phyloP scores from a whole-genome alignment of 2,113 vertebrate genomes.

The Gila orcuttii region DNA sequence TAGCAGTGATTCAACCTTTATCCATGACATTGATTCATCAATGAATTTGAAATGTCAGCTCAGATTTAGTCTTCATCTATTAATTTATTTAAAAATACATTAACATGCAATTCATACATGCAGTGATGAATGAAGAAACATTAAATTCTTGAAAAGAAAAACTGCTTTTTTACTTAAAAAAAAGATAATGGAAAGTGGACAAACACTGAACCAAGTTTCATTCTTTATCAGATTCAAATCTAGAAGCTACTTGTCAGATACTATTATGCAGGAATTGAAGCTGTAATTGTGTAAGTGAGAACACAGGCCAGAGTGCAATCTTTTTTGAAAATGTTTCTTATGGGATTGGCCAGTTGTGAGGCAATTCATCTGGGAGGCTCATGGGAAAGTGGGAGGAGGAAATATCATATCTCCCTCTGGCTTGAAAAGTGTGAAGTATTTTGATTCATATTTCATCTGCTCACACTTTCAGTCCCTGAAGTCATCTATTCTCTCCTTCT shows the following conservation, averaged over 20 bases:
- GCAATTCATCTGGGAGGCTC: constrained; percentile 41
- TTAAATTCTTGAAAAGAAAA: background rate
- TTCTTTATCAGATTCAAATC: background rate
- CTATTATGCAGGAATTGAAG: constrained; percentile 25
- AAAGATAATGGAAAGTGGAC: background rate
- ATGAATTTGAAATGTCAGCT: too few species aligned
- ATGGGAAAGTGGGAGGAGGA: constrained; percentile 46
- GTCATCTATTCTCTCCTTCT: constrained; percentile 52
- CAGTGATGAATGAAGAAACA: background rate
- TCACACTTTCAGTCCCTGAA: constrained; percentile 46
- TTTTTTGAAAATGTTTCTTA: constrained; percentile 43
- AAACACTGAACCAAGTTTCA: background rate
- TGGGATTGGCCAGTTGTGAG: constrained; percentile 37
- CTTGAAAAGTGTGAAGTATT: constrained; percentile 55
- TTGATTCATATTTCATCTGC: constrained; percentile 61
- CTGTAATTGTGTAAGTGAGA: constrained; percentile 43
- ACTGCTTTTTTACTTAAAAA: too few species aligned
- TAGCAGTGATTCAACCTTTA: too few species aligned
- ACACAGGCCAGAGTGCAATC: constrained; percentile 29
- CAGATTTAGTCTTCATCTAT: background rate
- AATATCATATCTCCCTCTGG: constrained; percentile 54
- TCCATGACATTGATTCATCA: too few species aligned
- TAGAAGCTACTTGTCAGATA: background rate
- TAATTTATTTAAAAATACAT: background rate
- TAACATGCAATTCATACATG: background rate